Evolutionary conservation across 2,888 invertebrate genomes (phyloP).

Genomic region (Epirrhoe alternata): DNA sequence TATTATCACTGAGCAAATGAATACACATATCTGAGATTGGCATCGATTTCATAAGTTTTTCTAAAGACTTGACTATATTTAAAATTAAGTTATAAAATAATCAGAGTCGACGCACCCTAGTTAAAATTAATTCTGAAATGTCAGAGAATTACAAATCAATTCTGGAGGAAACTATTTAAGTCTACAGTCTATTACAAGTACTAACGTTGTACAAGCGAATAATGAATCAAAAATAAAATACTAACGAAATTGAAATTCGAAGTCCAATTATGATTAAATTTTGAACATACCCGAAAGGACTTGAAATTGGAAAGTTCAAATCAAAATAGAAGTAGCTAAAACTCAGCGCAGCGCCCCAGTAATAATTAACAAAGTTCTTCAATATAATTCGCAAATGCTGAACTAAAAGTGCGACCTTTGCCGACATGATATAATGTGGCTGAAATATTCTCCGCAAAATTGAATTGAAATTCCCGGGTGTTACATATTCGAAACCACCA

Average conservation of each 20-base stretch:
- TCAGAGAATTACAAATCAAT: too few species aligned
- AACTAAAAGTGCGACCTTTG: slow-evolving; percentile 28
- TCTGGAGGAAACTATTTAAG: too few species aligned
- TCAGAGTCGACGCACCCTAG: too few species aligned
- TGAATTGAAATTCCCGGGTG: slow-evolving; percentile 1
- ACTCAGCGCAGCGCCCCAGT: slow-evolving; percentile 12
- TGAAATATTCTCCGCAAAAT: slow-evolving; percentile 9
- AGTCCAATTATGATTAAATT: slow-evolving; percentile 5
- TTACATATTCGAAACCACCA: not conserved
- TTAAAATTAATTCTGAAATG: too few species aligned
- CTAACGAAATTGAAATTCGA: not conserved
- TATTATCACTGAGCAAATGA: slow-evolving; percentile 1
- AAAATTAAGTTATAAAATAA: too few species aligned
- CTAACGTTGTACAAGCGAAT: too few species aligned
- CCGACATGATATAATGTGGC: slow-evolving; percentile 17
- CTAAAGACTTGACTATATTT: too few species aligned
- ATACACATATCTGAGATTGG: not conserved
- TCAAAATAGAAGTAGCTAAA: slow-evolving; percentile 10
- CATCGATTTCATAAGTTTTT: not conserved
- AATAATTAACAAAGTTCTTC: slow-evolving; percentile 27
- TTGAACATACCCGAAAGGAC: slow-evolving; percentile 5
- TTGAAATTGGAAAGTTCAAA: slow-evolving; percentile 11
- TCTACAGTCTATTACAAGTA: too few species aligned
- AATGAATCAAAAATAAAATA: not conserved
- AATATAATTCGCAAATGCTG: slow-evolving; percentile 19